phyloP scores from a whole-genome alignment of 1,140 invertebrate species.

The Drosophila fuyamai region DNA sequence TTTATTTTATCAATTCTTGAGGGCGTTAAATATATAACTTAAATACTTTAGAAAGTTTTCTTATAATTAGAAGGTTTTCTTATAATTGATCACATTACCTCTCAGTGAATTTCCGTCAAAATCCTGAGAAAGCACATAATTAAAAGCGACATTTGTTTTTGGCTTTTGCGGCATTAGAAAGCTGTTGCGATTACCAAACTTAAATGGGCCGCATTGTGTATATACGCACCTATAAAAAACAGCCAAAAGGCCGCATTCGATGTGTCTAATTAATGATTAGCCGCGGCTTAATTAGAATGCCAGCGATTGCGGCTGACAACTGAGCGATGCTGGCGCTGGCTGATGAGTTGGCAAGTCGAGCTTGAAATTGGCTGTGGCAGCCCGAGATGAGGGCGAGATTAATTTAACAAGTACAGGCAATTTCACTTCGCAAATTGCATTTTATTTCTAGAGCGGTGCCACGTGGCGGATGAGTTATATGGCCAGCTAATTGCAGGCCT shows the following conservation, averaged over 20 bases:
- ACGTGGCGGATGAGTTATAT: conserved; percentile 52
- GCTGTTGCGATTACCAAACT: conserved; percentile 76
- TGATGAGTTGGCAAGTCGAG: conserved; percentile 59
- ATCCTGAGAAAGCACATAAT: conserved; percentile 64
- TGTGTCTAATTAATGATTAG: conserved; percentile 78
- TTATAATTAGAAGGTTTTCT: no score
- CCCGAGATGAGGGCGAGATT: conserved; percentile 39
- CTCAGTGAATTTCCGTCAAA: conserved; percentile 14
- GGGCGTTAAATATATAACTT: no score
- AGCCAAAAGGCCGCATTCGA: conserved; percentile 37
- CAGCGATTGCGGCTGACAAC: conserved; percentile 50
- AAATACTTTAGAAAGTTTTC: not conserved
- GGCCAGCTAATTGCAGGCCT: conserved; percentile 42
- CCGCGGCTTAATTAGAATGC: conserved; percentile 67
- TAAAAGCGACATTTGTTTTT: conserved; percentile 74
- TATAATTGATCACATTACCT: not conserved
- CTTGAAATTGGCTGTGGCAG: conserved; percentile 61
- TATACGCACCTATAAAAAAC: conserved; percentile 24
- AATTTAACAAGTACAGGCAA: conserved; percentile 44
- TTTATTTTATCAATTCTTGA: no score
- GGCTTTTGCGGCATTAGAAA: conserved; percentile 71
- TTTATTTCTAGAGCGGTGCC: conserved; percentile 37
- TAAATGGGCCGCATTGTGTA: conserved; percentile 57
- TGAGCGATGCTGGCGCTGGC: conserved; percentile 20
- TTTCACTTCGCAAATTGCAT: conserved; percentile 57